Evolutionary conservation across 1,140 invertebrate genomes (phyloP), one percentile per base, ranked within the genome.

Genomic region (Drosophila sechellia): DNA sequence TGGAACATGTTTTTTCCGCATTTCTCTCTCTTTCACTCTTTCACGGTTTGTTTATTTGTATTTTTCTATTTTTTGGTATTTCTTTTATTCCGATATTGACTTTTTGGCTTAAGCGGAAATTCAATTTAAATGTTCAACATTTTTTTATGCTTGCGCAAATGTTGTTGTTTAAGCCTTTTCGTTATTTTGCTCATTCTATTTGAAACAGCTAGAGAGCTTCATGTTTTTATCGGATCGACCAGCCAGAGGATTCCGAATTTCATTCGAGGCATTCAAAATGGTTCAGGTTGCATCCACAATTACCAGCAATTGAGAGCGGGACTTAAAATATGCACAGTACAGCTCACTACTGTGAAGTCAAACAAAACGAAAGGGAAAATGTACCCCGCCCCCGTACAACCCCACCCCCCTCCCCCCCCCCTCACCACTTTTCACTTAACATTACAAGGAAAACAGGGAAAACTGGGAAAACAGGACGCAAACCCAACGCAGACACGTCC

Each of bases 61-160:
- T 34, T 57, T 43, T 27, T 17, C 12, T 22, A 11, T 37, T 48
- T 42, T 57, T 48, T 27, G 22, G 15, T 17, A 10, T 37, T 48
- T 42, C 54, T 48, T 22, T 75, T 43, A 50, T 42, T 42, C 12
- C 17, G 52, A 39, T 48, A 65, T 66, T 81, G 58, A 60, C 66
- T 65, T 66, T 81, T 81, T 66, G 78, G 72, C 72, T 81, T 68
- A 40, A 73, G 42, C 73, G 73, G 49, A 77, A 77, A 73, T 81
- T 73, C 64, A 58, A 77, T 81, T 81, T 71, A 73, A 81, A 81
- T 77, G 66, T 60, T 77, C 70, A 25, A 5, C 15, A 13, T 12
- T 49, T 52, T 45, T 40, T 45, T 22, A 4, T 15, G 13, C 49
- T 17, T 52, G 52, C 31, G 35, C 35, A 50, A 43, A 42, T 40